Evolutionary conservation across 2,888 invertebrate genomes (phyloP).

Genomic region (Apamea crenata): DNA sequence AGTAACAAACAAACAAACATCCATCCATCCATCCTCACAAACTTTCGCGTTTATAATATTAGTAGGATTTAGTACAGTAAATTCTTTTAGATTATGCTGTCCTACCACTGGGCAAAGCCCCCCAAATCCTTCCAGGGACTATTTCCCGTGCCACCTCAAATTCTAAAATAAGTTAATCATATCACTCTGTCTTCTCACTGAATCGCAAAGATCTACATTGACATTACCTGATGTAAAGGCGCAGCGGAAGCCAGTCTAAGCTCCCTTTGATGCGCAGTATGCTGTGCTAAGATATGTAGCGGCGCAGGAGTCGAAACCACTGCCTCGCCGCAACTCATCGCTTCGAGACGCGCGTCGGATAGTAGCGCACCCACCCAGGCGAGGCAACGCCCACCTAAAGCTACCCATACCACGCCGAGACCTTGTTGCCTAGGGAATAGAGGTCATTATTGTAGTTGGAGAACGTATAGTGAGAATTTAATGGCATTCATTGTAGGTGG

Average conservation of each 20-base stretch:
- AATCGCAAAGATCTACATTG: not conserved
- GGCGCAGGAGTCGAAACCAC: conserved; percentile 84
- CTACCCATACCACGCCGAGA: conserved; percentile 97
- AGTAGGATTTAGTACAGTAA: not conserved
- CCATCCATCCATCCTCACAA: no score
- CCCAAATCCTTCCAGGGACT: no score
- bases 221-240: conserved; percentile 92
- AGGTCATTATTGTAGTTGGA: not conserved
- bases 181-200: not conserved
- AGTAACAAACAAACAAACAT: no score
- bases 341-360: conserved; percentile 94
- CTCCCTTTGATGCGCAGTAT: conserved; percentile 93
- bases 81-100: not conserved
- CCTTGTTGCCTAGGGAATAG: conserved; percentile 93
- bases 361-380: conserved; percentile 93
- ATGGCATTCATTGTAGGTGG: not conserved
- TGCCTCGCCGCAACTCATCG: conserved; percentile 81
- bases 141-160: no score
- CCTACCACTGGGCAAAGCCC: no score
- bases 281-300: conserved; percentile 91
- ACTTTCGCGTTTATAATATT: no score
- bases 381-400: conserved; percentile 96
- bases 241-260: conserved; percentile 93
- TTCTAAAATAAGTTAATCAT: not conserved
- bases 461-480: not conserved